A percentile compares a stretch with the other conserved stretches of the same genome.
phyloP scores from a whole-genome alignment of 2,888 invertebrate species.

The Laspeyria flexula region DNA sequence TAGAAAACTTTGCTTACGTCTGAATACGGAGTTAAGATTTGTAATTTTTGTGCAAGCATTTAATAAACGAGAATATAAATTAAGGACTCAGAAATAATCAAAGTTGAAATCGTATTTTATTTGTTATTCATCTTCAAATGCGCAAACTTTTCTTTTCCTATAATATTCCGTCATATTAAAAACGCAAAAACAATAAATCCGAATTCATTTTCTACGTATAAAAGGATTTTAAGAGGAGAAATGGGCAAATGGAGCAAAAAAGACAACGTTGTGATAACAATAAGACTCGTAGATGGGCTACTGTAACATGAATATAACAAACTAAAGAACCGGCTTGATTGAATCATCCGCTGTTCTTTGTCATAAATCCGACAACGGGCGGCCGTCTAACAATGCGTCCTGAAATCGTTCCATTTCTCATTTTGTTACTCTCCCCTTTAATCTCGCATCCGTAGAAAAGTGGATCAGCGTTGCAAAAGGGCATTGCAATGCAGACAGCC shows the following conservation, averaged over 20 bases:
- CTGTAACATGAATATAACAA: conserved; percentile 83
- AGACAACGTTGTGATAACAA: conserved; percentile 72
- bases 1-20: too few species aligned
- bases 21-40: too few species aligned
- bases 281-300: conserved; percentile 71
- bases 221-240: conserved; percentile 34
- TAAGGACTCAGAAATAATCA: too few species aligned
- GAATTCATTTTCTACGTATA: conserved; percentile 7
- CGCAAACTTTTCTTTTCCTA: background rate
- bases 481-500: conserved; percentile 80
- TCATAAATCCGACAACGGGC: conserved; percentile 85
- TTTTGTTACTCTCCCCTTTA: conserved; percentile 85
- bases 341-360: conserved; percentile 86
- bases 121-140: too few species aligned
- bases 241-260: conserved; percentile 65
- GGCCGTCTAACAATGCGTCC: conserved; percentile 82
- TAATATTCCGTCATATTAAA: background rate
- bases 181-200: conserved; percentile 30
- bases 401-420: conserved; percentile 86
- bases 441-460: conserved; percentile 85
- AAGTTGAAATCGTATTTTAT: too few species aligned
- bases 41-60: too few species aligned
- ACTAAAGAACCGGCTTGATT: conserved; percentile 84
- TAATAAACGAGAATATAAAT: too few species aligned
- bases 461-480: conserved; percentile 84